Percentiles rank a stretch among this genome's conserved stretches.
Evolutionary conservation across 2,113 vertebrate genomes (phyloP).

Genomic region (Hemiprocne comata): DNA sequence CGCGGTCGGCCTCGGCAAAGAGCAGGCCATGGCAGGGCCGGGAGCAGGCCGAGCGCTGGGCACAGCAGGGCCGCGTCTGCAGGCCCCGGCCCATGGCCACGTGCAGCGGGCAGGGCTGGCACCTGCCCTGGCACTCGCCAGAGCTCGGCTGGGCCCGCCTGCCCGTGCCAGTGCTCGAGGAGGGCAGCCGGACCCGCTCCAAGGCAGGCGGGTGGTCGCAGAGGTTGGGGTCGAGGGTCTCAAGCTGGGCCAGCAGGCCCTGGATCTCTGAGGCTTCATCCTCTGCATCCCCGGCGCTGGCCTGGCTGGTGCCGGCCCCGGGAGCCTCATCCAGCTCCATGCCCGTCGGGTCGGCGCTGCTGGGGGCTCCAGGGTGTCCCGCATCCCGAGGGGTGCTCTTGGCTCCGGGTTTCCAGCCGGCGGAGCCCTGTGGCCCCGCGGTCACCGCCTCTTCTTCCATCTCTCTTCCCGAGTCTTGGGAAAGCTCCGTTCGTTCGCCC

Average conservation of each 20-base stretch:
- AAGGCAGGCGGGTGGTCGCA: neutral
- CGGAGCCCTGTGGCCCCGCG: neutral
- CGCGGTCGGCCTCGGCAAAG: slow-evolving; percentile 80
- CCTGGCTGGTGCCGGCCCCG: neutral
- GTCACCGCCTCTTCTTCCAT: neutral
- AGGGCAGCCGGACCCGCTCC: neutral
- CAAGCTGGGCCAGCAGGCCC: slow-evolving; percentile 79
- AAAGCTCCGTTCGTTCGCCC: neutral
- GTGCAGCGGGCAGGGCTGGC: slow-evolving; percentile 72
- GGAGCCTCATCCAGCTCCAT: slow-evolving; percentile 49
- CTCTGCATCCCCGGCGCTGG: slow-evolving; percentile 7
- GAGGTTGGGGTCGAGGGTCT: slow-evolving; percentile 65
- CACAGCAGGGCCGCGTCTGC: neutral
- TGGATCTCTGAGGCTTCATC: slow-evolving; percentile 77
- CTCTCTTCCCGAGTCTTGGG: neutral
- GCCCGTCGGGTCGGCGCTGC: neutral
- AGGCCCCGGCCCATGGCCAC: slow-evolving; percentile 71
- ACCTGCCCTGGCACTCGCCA: neutral
- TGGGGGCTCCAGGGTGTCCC: neutral
- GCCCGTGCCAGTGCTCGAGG: neutral
- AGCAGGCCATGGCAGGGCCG: slow-evolving; percentile 79
- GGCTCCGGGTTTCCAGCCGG: neutral
- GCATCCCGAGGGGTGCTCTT: neutral
- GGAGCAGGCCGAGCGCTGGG: neutral
- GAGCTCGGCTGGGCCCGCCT: neutral